A percentile compares a stretch with the other conserved stretches of the same genome.
phyloP scores from a whole-genome alignment of 92 coral and sea anemone species.

The Siderastrea siderea region DNA sequence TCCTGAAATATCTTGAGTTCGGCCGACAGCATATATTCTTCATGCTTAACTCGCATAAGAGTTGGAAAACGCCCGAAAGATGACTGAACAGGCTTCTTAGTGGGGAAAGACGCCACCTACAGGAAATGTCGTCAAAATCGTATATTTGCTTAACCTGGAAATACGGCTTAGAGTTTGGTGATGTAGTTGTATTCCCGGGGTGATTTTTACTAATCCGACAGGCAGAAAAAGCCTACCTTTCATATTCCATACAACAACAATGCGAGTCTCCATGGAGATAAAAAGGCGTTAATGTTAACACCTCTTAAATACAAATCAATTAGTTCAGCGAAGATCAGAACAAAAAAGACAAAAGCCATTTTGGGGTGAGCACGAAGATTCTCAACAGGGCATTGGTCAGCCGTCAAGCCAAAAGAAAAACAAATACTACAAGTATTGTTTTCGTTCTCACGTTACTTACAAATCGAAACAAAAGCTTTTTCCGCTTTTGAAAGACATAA shows the following conservation, averaged over 20 bases:
- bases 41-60: no score
- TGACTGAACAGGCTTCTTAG: no score
- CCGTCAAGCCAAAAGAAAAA: neutral
- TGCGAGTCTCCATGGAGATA: neutral
- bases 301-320: neutral
- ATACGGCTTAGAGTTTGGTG: neutral
- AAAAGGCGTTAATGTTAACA: neutral
- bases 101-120: no score
- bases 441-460: neutral
- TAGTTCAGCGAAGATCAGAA: neutral
- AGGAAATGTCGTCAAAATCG: no score
- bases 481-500: neutral
- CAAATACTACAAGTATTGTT: slow-evolving; percentile 12
- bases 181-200: neutral
- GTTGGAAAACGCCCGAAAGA: no score
- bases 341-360: neutral
- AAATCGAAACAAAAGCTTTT: neutral
- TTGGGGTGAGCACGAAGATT: no score
- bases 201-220: no score
- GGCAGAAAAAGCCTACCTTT: neutral
- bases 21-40: no score
- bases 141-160: no score
- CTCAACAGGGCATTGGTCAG: neutral
- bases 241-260: neutral
- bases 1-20: no score